Conservation (phyloP, 2,113 vertebrate species). For the Phodopus roborovskii region DNA sequence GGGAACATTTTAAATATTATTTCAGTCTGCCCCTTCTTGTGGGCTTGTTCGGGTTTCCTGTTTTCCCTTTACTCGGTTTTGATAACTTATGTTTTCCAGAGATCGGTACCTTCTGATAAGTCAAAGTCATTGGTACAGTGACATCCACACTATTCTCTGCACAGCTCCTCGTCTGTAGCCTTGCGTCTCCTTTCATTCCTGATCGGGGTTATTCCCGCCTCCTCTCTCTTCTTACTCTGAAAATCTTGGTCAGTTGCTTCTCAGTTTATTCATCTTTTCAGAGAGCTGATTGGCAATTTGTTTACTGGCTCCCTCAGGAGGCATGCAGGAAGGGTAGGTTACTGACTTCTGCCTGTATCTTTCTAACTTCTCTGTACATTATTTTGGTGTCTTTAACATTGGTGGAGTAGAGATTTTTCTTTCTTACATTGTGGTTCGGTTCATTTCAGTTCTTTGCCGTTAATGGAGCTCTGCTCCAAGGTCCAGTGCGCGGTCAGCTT, state of each 20-base stretch:
- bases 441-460: slow-evolving; percentile 13
- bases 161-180: neutral
- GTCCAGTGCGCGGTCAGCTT: neutral
- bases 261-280: slow-evolving; percentile 7
- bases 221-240: neutral
- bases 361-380: slow-evolving; percentile 28
- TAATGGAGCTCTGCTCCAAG: neutral
- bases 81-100: slow-evolving; percentile 38
- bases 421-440: neutral
- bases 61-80: slow-evolving; percentile 32
- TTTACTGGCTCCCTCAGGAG: neutral
- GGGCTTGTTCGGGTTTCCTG: slow-evolving; percentile 29
- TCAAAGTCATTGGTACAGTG: slow-evolving; percentile 9
- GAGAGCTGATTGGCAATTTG: neutral
- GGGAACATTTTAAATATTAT: slow-evolving; percentile 50
- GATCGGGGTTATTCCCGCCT: neutral
- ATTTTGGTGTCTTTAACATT: slow-evolving; percentile 15
- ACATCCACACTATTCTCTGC: neutral
- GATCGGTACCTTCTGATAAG: slow-evolving; percentile 46
- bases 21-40: slow-evolving; percentile 8
- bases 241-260: neutral
- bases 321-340: neutral
- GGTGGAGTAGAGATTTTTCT: slow-evolving; percentile 4
- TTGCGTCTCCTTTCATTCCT: neutral
- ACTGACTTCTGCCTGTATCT: neutral